These are phyloP conservation scores for Bufotes viridis DNA, from an alignment of 2,797 vertebrate species.

Conservation along the genomic window DNA sequence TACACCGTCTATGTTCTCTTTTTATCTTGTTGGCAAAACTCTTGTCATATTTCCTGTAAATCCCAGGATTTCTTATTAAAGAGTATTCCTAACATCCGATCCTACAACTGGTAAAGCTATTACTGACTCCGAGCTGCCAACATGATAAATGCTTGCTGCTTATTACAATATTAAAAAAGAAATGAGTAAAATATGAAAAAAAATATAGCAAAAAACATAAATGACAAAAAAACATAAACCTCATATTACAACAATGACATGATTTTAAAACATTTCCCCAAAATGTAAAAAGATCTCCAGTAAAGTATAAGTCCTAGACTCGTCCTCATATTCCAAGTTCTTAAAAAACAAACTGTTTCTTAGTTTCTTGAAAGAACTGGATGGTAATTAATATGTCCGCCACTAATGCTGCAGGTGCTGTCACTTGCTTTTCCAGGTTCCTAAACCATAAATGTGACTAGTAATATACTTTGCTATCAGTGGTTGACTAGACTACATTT, in stretches of 20 bases:
- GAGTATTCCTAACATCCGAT: not conserved
- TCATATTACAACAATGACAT: too few species aligned
- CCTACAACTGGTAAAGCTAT: not conserved
- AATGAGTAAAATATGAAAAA: not conserved
- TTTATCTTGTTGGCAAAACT: slow-evolving; percentile 13
- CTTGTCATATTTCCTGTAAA: not conserved
- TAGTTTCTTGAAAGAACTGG: not conserved
- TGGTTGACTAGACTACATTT: too few species aligned
- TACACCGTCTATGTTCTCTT: too few species aligned
- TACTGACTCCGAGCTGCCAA: not conserved
- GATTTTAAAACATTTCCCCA: not conserved
- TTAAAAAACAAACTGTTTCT: not conserved
- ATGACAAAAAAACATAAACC: not conserved
- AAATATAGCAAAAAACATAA: not conserved
- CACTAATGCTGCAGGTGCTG: not conserved
- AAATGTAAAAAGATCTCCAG: not conserved
- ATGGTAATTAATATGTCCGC: not conserved
- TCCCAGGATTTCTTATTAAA: not conserved
- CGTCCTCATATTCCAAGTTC: too few species aligned
- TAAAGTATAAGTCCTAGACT: too few species aligned
- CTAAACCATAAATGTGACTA: not conserved
- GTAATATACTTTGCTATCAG: too few species aligned
- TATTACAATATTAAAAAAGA: not conserved
- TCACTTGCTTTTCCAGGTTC: not conserved
- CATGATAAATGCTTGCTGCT: not conserved